A percentile compares a stretch with the other conserved stretches of the same genome.
Conservation (phyloP, 2,888 invertebrate species). For the Didymodactylos carnosus region DNA sequence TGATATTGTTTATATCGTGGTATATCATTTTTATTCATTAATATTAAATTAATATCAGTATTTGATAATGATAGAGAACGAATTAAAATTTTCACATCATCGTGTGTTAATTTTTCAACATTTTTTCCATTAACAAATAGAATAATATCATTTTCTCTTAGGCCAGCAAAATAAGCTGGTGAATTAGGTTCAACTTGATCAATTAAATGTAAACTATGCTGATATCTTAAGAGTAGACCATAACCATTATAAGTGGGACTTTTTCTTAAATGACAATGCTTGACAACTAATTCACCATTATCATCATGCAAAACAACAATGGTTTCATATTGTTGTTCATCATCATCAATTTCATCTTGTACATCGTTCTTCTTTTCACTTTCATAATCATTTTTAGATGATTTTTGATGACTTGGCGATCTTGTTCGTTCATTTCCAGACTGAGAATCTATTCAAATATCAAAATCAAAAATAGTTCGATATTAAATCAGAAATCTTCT, state of each 20-base stretch:
- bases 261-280: not conserved
- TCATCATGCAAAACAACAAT: not conserved
- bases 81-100: not conserved
- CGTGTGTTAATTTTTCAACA: slow-evolving; percentile 1
- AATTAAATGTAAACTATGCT: not conserved
- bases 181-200: not conserved
- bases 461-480: too few relatives aligned
- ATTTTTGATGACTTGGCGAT: too few relatives aligned
- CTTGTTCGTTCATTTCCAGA: too few relatives aligned
- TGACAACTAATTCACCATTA: not conserved
- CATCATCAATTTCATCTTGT: too few relatives aligned
- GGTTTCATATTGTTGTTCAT: too few relatives aligned
- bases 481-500: too few relatives aligned
- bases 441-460: too few relatives aligned
- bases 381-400: too few relatives aligned
- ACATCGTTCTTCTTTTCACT: too few relatives aligned
- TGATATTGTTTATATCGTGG: not conserved
- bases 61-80: not conserved
- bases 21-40: not conserved
- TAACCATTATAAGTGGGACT: not conserved
- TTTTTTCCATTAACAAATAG: slow-evolving; percentile 2
- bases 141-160: slow-evolving; percentile 2
- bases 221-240: not conserved
- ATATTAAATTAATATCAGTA: not conserved
- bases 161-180: slow-evolving; percentile 2